Percentiles rank a stretch among this genome's conserved stretches.
Conservation (phyloP, 92 coral and sea anemone species). For the Metridium senile region DNA sequence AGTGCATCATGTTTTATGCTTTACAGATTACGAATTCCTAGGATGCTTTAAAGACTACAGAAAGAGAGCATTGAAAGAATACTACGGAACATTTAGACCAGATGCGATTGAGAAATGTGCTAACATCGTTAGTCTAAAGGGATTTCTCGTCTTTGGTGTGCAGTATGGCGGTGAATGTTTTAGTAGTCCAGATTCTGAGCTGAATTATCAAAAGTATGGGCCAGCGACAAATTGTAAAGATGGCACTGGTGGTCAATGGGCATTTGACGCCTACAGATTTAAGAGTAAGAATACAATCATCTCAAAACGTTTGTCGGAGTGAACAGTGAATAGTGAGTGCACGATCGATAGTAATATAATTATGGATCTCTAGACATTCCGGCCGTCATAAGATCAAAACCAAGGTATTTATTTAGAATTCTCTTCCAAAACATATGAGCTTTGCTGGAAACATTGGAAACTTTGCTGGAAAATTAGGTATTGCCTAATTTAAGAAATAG, state of each 20-base stretch:
- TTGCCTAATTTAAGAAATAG: no score
- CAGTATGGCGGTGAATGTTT: background rate
- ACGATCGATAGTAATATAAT: background rate
- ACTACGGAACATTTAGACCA: background rate
- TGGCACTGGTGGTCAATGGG: background rate
- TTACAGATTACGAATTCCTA: background rate
- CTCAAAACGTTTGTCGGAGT: background rate
- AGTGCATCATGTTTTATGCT: no score
- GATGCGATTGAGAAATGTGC: background rate
- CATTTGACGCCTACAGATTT: background rate
- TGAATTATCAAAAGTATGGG: background rate
- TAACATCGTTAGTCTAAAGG: background rate
- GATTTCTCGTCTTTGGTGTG: background rate
- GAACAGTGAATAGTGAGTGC: background rate
- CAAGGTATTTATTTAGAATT: no score
- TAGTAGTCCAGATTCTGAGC: conserved; percentile 1
- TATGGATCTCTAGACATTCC: background rate
- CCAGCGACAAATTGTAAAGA: background rate
- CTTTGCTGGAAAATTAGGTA: no score
- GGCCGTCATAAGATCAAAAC: no score
- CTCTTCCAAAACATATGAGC: no score
- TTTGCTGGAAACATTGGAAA: no score
- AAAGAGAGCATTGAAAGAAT: background rate
- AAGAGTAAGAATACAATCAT: background rate
- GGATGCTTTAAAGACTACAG: conserved; percentile 1